Evolutionary conservation across 2,888 invertebrate species (phyloP), one percentile per base, ranked within the genome.

Genomic region (Leptopilina syphax): DNA sequence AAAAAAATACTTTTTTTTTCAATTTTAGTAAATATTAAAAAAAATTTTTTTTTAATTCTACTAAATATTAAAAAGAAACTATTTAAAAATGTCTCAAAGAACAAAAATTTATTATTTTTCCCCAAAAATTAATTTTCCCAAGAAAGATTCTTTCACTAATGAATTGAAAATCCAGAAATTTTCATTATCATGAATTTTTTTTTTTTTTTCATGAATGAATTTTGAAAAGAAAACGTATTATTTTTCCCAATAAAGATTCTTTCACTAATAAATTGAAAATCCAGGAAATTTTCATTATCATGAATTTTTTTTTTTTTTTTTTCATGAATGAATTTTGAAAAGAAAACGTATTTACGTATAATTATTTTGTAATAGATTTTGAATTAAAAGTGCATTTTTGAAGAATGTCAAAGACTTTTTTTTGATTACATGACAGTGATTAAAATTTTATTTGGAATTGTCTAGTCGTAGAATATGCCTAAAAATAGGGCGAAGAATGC

Each of bases 391-490:
- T 47, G 68, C 18, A 47, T 70, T 34, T 47, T 47, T 18, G 50
- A 73, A 57, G 13, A 73, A 77, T 5, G 34, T 66, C 65, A 50
- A 57, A 44, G 50, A 34, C n/a, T 66, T 77, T 10, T 18, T 65
- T 77, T 65, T 44, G 27, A 77, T 54, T n/a, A 34, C 34, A 13
- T 67, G 27, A 57, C 27, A 65, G 67, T 63, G 66, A 66, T 67
- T 54, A 0, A 65, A 54, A 57, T 73, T 57, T 60, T 47, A 50
- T 66, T 84, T 85, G 80, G 83, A 81, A 70, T 81, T 82, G 82
- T 85, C 84, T 87, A 84, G 84, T 83, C 82, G 87, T 83, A 82
- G 79, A 67, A 83, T 78, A n/a, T 85, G 84, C 84, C 86, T 86
- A 34, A 84, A 83, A 84, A 83, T 18, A 24, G 70, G 85, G 81